Evolutionary conservation across 2,113 vertebrate genomes (phyloP).

Genomic region (Chelonoidis abingdonii): DNA sequence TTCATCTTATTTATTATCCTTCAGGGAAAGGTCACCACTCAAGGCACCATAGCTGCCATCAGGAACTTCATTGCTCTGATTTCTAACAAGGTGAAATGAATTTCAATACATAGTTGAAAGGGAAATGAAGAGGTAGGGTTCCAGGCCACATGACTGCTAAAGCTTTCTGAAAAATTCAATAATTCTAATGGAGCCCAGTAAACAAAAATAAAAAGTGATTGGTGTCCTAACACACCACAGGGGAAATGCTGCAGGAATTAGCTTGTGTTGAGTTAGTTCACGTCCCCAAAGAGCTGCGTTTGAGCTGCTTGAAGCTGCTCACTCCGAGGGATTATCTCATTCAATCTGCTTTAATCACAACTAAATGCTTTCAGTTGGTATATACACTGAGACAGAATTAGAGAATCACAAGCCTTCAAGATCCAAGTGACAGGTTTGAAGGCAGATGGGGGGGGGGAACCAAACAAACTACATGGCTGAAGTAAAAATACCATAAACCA

Average conservation of each 20-base stretch:
- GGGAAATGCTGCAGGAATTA: constrained; percentile 80
- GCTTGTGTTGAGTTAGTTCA: constrained; percentile 76
- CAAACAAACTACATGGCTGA: background rate
- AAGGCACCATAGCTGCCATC: background rate
- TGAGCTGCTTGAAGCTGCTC: constrained; percentile 88
- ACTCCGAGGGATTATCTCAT: constrained; percentile 89
- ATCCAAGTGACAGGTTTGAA: constrained; percentile 62
- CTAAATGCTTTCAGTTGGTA: constrained; percentile 89
- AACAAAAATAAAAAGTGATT: constrained; percentile 42
- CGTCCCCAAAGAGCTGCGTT: constrained; percentile 78
- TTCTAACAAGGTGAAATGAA: background rate
- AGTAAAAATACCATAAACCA: background rate
- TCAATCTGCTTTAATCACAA: constrained; percentile 91
- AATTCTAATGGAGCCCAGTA: constrained; percentile 36
- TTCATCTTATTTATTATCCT: constrained; percentile 49
- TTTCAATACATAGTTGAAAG: background rate
- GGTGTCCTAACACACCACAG: constrained; percentile 16
- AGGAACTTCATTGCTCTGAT: background rate
- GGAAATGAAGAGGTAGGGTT: background rate
- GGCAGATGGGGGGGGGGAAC: background rate
- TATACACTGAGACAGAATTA: constrained; percentile 76
- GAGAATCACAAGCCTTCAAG: constrained; percentile 75
- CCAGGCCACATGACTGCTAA: background rate
- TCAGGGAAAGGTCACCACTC: background rate
- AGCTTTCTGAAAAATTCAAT: constrained; percentile 28